Percentiles rank a stretch among this genome's conserved stretches.
Evolutionary conservation across 2,797 vertebrate genomes (phyloP).

Genomic region (Neosalanx taihuensis): DNA sequence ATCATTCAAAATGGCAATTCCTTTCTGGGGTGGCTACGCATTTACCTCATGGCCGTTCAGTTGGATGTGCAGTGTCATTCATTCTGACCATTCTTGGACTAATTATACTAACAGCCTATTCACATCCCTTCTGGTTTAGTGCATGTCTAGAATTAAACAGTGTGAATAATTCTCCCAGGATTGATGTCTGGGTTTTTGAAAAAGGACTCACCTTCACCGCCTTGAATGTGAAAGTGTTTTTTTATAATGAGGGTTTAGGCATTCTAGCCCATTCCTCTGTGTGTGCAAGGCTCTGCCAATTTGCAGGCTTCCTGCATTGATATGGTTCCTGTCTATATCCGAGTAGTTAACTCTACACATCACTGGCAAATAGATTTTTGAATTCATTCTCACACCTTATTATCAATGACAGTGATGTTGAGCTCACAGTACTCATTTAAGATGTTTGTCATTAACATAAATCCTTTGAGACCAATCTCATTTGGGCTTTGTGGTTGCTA

Average conservation of each 20-base stretch:
- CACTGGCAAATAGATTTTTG: constrained; percentile 56
- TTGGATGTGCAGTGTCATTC: constrained; percentile 8
- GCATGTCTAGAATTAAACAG: constrained; percentile 63
- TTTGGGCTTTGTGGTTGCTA: background rate
- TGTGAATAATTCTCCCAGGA: constrained; percentile 50
- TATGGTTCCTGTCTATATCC: constrained; percentile 46
- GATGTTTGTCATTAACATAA: constrained; percentile 40
- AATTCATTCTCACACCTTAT: constrained; percentile 62
- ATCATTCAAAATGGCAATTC: constrained; percentile 3
- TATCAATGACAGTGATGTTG: constrained; percentile 37
- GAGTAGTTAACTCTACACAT: constrained; percentile 53
- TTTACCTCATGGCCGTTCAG: background rate
- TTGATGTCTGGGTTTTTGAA: constrained; percentile 35
- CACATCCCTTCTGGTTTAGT: constrained; percentile 44
- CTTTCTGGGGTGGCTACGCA: background rate
- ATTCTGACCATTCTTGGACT: background rate
- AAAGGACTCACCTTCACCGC: constrained; percentile 36
- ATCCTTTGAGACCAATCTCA: constrained; percentile 11
- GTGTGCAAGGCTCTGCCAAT: constrained; percentile 48
- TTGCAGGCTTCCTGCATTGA: constrained; percentile 52
- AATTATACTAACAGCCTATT: constrained; percentile 4
- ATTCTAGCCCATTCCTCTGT: constrained; percentile 62
- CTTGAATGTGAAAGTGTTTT: constrained; percentile 44
- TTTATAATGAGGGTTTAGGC: constrained; percentile 56
- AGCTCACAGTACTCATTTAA: constrained; percentile 34